Evolutionary conservation across 2,888 invertebrate genomes (phyloP).

Genomic region (Camponotus fellah): DNA sequence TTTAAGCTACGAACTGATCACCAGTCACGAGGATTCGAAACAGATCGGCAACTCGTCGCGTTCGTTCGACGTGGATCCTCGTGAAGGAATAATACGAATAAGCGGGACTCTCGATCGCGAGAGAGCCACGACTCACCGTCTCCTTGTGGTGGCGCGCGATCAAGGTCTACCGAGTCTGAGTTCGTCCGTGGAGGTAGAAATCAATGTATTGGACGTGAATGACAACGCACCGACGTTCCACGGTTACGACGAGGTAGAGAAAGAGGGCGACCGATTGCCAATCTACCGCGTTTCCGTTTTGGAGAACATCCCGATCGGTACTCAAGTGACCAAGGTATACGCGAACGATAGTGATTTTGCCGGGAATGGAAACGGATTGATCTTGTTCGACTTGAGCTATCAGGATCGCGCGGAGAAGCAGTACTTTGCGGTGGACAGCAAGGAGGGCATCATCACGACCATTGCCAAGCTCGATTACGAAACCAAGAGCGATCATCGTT

Average conservation of each 20-base stretch:
- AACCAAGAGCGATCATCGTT: constrained; percentile 88
- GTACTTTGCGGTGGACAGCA: constrained; percentile 93
- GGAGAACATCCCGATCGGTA: constrained; percentile 92
- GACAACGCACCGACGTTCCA: constrained; percentile 94
- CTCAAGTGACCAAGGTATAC: constrained; percentile 91
- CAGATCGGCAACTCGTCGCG: constrained; percentile 85
- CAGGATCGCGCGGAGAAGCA: constrained; percentile 85
- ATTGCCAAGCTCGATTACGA: constrained; percentile 92
- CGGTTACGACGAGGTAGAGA: constrained; percentile 90
- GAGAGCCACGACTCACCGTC: constrained; percentile 89
- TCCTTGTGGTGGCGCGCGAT: constrained; percentile 92
- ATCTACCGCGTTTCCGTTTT: constrained; percentile 92
- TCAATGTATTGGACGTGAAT: constrained; percentile 94
- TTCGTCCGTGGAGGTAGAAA: constrained; percentile 92
- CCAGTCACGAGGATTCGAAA: constrained; percentile 84
- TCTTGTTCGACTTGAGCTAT: constrained; percentile 92
- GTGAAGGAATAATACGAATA: constrained; percentile 90
- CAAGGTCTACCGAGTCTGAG: constrained; percentile 90
- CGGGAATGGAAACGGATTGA: constrained; percentile 95
- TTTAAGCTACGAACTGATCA: constrained; percentile 90
- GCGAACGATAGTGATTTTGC: constrained; percentile 95
- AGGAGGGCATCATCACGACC: constrained; percentile 94
- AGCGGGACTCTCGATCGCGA: constrained; percentile 93
- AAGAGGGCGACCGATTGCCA: constrained; percentile 87
- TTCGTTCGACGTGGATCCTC: constrained; percentile 89